These are phyloP conservation scores for Drosophila sulfurigaster DNA, from an alignment of 1,140 invertebrate genomes.

Conservation along the genomic window DNA sequence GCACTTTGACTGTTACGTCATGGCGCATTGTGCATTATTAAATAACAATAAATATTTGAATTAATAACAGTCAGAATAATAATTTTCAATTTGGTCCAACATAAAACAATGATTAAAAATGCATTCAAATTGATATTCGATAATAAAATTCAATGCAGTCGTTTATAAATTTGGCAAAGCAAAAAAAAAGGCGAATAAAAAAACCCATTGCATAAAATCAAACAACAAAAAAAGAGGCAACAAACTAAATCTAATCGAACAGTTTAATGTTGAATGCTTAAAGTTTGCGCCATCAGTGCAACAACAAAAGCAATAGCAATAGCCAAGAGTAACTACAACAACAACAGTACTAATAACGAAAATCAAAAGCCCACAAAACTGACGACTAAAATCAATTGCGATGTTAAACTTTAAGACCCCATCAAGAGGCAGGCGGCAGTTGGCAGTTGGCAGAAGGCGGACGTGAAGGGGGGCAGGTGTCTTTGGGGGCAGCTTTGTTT, in stretches of 20 bases:
- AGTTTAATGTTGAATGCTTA: slow-evolving; percentile 57
- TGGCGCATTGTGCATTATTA: slow-evolving; percentile 18
- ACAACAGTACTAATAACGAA: slow-evolving; percentile 40
- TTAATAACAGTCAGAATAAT: slow-evolving; percentile 65
- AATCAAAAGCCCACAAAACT: slow-evolving; percentile 80
- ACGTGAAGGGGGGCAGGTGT: slow-evolving; percentile 8
- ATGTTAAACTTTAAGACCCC: slow-evolving; percentile 76
- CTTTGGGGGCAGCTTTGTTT: slow-evolving; percentile 28
- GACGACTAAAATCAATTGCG: slow-evolving; percentile 82
- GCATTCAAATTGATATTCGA: slow-evolving; percentile 74
- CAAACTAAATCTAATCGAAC: slow-evolving; percentile 54
- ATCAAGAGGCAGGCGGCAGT: slow-evolving; percentile 19
- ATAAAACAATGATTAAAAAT: slow-evolving; percentile 78
- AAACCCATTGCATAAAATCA: neutral
- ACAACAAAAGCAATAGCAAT: slow-evolving; percentile 15
- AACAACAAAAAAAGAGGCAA: slow-evolving; percentile 11
- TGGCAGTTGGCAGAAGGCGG: neutral
- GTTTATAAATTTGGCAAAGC: slow-evolving; percentile 53
- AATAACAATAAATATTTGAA: slow-evolving; percentile 46
- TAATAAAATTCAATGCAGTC: slow-evolving; percentile 59
- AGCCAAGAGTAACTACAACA: slow-evolving; percentile 28
- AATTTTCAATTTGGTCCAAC: slow-evolving; percentile 52
- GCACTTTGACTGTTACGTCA: slow-evolving; percentile 5
- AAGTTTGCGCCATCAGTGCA: slow-evolving; percentile 60
- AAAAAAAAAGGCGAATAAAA: slow-evolving; percentile 6